Evolutionary conservation across 2,888 invertebrate genomes (phyloP).

Genomic region (Lasius fuliginosus): DNA sequence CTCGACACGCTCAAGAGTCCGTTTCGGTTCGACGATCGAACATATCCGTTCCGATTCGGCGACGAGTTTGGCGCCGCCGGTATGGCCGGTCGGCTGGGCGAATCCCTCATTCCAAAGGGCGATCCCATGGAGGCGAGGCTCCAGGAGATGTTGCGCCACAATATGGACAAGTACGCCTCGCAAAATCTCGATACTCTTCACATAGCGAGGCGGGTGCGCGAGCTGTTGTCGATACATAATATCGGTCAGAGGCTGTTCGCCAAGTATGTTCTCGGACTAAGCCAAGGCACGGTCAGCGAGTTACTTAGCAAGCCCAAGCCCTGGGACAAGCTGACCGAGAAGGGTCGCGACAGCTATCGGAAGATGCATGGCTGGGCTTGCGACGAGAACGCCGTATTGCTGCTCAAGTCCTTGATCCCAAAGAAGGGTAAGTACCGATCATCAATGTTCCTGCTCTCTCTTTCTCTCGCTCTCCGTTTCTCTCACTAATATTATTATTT

Average conservation of each 20-base stretch:
- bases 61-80: constrained; percentile 94
- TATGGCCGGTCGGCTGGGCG: constrained; percentile 94
- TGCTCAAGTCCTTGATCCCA: constrained; percentile 98
- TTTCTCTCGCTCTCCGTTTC: constrained; percentile 58
- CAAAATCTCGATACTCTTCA: constrained; percentile 98
- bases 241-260: constrained; percentile 99
- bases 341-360: constrained; percentile 99
- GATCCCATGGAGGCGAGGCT: constrained; percentile 97
- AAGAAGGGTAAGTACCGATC: constrained; percentile 94
- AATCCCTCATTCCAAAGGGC: constrained; percentile 96
- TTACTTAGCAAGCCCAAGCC: constrained; percentile 99
- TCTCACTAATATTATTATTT: constrained; percentile 29
- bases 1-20: constrained; percentile 89
- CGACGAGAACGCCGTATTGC: constrained; percentile 98
- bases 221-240: constrained; percentile 98
- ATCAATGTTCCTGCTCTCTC: constrained; percentile 61
- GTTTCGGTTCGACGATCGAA: constrained; percentile 94
- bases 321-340: constrained; percentile 99
- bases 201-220: constrained; percentile 96
- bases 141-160: constrained; percentile 97
- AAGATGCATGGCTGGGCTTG: constrained; percentile 99
- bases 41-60: constrained; percentile 93
- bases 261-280: constrained; percentile 98
- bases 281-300: constrained; percentile 99
- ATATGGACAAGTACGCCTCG: constrained; percentile 98